These are phyloP conservation scores for Anorthoa munda DNA, from an alignment of 2,888 invertebrate genomes.

Conservation along the genomic window DNA sequence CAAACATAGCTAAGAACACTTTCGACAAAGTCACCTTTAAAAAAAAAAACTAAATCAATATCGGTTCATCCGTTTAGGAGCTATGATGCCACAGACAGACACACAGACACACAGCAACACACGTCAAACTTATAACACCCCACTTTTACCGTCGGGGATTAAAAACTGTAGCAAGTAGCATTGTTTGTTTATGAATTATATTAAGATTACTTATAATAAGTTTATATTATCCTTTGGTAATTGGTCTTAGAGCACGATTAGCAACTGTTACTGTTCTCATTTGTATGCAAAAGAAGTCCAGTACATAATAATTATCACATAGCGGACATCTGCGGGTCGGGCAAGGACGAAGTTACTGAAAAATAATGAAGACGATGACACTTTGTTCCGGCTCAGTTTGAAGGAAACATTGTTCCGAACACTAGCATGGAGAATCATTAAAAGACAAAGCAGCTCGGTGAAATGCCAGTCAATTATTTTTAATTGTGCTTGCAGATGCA, in stretches of 20 bases:
- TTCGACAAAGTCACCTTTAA: too few species aligned
- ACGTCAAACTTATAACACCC: too few species aligned
- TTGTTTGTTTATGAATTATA: conserved; percentile 21
- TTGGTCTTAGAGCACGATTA: conserved; percentile 12
- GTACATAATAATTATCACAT: conserved; percentile 10
- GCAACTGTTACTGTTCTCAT: conserved; percentile 14
- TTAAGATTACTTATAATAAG: conserved; percentile 6
- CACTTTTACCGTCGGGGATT: too few species aligned
- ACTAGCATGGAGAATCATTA: conserved; percentile 26
- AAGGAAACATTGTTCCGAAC: conserved; percentile 14
- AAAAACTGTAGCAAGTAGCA: too few species aligned
- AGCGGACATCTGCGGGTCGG: conserved; percentile 18
- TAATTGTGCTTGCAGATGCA: background rate
- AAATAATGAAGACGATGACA: conserved; percentile 14
- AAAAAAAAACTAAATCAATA: too few species aligned
- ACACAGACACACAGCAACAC: too few species aligned
- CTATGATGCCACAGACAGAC: too few species aligned
- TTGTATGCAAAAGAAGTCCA: conserved; percentile 28
- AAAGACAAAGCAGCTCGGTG: conserved; percentile 2
- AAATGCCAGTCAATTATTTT: conserved; percentile 11
- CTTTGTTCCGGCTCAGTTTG: conserved; percentile 3
- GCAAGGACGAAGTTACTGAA: conserved; percentile 1
- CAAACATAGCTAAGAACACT: too few species aligned
- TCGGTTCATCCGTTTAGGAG: too few species aligned
- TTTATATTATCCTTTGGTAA: conserved; percentile 17